These are phyloP conservation scores for Phorcus lineatus DNA, from an alignment of 2,888 invertebrate species.

Conservation along the genomic window DNA sequence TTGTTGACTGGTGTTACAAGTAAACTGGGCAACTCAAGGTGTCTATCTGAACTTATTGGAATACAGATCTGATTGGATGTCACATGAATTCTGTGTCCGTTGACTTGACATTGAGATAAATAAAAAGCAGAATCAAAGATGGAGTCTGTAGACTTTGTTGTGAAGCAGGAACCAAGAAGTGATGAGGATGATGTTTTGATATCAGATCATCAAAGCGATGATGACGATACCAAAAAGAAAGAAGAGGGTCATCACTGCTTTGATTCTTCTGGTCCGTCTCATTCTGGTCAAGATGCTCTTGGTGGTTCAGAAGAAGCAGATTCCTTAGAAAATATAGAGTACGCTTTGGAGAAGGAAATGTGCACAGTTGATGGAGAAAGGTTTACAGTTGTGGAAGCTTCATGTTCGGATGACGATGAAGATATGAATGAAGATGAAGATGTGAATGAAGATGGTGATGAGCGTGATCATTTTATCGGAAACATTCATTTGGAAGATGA, in stretches of 20 bases:
- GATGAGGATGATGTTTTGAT: background rate
- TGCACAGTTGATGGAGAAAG: background rate
- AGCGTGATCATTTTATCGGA: background rate
- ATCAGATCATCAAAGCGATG: background rate
- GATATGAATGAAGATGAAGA: background rate
- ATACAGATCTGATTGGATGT: too few species aligned
- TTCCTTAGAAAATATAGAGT: background rate
- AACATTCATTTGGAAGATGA: too few species aligned
- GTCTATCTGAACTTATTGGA: too few species aligned
- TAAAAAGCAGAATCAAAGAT: too few species aligned
- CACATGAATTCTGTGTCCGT: too few species aligned
- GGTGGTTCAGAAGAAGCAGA: background rate
- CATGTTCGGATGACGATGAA: background rate
- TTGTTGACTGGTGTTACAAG: too few species aligned
- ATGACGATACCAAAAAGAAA: too few species aligned
- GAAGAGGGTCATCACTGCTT: too few species aligned
- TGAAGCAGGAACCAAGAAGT: background rate
- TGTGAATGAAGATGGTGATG: background rate
- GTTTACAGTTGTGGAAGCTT: background rate
- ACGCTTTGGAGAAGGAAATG: background rate
- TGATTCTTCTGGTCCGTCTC: too few species aligned
- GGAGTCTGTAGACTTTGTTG: background rate
- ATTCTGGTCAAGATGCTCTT: background rate
- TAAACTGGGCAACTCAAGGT: too few species aligned
- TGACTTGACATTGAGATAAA: too few species aligned